Conservation (phyloP, 1,140 invertebrate genomes). For the Ectropis grisescens region DNA sequence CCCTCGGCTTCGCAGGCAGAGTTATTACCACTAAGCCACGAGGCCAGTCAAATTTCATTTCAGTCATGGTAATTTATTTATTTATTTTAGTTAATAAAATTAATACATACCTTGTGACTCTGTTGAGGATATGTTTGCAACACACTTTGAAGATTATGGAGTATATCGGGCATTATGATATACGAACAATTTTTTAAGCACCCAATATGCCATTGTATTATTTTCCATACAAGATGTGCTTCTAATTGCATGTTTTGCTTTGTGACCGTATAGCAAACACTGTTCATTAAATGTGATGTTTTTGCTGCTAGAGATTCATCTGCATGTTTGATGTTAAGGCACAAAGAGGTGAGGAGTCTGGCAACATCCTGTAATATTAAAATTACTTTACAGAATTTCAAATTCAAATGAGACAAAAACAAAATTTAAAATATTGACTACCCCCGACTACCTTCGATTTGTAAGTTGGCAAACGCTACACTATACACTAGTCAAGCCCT, state of each 20-base stretch:
- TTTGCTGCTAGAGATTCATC: constrained; percentile 49
- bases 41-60: no score
- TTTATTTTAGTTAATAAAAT: no score
- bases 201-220: constrained; percentile 41
- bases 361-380: constrained; percentile 38
- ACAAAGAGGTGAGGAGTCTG: constrained; percentile 34
- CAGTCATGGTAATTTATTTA: no score
- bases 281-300: constrained; percentile 46
- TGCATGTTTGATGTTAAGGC: constrained; percentile 37
- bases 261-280: constrained; percentile 30
- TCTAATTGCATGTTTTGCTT: constrained; percentile 43
- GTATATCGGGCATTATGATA: constrained; percentile 44
- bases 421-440: no score
- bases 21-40: no score
- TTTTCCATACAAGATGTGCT: constrained; percentile 25
- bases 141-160: constrained; percentile 47
- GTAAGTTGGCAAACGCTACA: no score
- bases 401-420: no score
- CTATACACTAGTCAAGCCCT: no score
- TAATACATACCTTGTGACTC: constrained; percentile 26
- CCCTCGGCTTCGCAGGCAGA: no score
- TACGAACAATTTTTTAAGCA: constrained; percentile 44
- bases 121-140: constrained; percentile 28
- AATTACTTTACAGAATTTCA: no score
- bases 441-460: no score